Percentiles rank a stretch among this genome's conserved stretches.
Conservation (phyloP, 1,140 invertebrate species). For the Trinorchestia longiramus region DNA sequence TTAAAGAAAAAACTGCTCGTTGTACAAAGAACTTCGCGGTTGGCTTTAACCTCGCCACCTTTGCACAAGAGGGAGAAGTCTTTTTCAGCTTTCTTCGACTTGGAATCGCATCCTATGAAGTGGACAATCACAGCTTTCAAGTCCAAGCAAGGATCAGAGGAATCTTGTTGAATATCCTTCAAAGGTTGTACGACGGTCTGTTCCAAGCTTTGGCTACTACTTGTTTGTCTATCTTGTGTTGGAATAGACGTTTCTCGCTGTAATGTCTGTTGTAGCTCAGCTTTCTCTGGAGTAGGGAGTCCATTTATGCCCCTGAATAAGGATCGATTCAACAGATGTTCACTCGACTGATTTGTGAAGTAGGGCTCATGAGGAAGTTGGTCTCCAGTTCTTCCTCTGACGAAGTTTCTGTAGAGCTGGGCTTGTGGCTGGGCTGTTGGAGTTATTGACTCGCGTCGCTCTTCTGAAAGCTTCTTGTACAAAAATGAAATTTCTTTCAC, state of each 20-base stretch:
- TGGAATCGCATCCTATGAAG: neutral
- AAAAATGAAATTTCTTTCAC: neutral
- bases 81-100: neutral
- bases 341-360: neutral
- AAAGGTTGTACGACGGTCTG: neutral
- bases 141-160: neutral
- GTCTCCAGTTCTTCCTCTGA: neutral
- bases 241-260: neutral
- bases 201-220: neutral
- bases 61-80: neutral
- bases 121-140: conserved; percentile 7
- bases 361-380: neutral
- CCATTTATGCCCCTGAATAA: neutral
- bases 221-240: neutral
- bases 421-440: neutral
- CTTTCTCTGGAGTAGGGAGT: neutral
- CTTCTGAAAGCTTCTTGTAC: neutral
- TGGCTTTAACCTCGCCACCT: neutral
- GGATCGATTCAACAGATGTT: neutral
- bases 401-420: neutral
- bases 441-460: neutral
- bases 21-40: neutral
- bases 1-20: conserved; percentile 23
- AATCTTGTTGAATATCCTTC: neutral
- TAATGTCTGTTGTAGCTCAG: neutral